Evolutionary conservation across 2,797 vertebrate species (phyloP).

Genomic region (Buceros bicornis): DNA sequence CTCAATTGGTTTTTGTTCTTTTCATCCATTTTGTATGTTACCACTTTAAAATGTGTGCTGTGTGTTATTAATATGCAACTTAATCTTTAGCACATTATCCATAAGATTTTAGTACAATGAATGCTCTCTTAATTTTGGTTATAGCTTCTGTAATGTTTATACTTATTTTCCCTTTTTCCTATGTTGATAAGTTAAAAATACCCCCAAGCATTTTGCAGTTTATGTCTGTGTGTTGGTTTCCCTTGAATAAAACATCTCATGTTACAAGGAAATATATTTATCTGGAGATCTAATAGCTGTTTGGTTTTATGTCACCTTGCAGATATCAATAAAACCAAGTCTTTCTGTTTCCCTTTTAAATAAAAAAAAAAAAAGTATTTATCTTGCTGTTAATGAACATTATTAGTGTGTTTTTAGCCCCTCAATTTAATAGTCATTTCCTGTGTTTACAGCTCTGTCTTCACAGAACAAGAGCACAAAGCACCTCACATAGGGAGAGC

Average conservation of each 20-base stretch:
- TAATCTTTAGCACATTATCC: slow-evolving; percentile 61
- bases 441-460: slow-evolving; percentile 38
- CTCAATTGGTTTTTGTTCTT: background rate
- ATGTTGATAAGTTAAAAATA: slow-evolving; percentile 24
- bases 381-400: slow-evolving; percentile 13
- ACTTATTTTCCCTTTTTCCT: slow-evolving; percentile 51
- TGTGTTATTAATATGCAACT: slow-evolving; percentile 51
- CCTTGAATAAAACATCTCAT: slow-evolving; percentile 18
- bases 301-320: background rate
- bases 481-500: background rate
- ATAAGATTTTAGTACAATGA: slow-evolving; percentile 46
- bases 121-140: slow-evolving; percentile 65
- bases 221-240: slow-evolving; percentile 26
- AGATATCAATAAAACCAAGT: slow-evolving; percentile 32
- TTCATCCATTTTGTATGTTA: background rate
- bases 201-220: slow-evolving; percentile 37
- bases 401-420: slow-evolving; percentile 27
- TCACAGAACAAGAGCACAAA: slow-evolving; percentile 33
- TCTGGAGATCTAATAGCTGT: background rate
- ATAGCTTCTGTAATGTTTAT: slow-evolving; percentile 66
- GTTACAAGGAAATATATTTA: slow-evolving; percentile 21
- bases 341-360: background rate
- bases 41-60: background rate
- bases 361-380: background rate
- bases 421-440: slow-evolving; percentile 25